phyloP scores from a whole-genome alignment of 2,888 invertebrate genomes.

The Clanis bilineata region DNA sequence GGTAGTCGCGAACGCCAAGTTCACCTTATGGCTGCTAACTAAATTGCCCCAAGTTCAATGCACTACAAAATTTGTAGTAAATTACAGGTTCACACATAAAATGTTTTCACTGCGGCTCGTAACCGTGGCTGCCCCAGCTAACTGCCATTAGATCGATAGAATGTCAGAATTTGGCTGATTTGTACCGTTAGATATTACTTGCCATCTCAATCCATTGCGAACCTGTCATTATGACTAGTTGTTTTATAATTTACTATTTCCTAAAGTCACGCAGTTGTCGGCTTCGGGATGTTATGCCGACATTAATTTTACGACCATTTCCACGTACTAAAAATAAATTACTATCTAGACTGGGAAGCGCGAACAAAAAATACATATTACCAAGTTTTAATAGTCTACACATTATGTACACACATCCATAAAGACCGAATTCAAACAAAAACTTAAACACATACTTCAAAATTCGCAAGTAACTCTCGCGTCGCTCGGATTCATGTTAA shows the following conservation, averaged over 20 bases:
- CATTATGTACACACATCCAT: slow-evolving; percentile 28
- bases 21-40: slow-evolving; percentile 62
- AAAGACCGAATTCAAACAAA: slow-evolving; percentile 40
- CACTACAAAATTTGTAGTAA: slow-evolving; percentile 70
- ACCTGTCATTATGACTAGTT: slow-evolving; percentile 54
- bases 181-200: slow-evolving; percentile 62
- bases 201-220: slow-evolving; percentile 47
- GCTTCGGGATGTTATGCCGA: slow-evolving; percentile 38
- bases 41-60: slow-evolving; percentile 75
- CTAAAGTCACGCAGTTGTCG: slow-evolving; percentile 47
- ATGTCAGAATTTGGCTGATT: slow-evolving; percentile 65
- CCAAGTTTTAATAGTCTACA: slow-evolving; percentile 25
- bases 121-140: slow-evolving; percentile 70
- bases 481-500: slow-evolving; percentile 43
- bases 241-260: slow-evolving; percentile 48
- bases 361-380: slow-evolving; percentile 33
- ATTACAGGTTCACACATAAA: slow-evolving; percentile 77
- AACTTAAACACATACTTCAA: slow-evolving; percentile 29
- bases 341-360: slow-evolving; percentile 22
- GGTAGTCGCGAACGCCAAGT: slow-evolving; percentile 56
- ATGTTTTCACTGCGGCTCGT: slow-evolving; percentile 72
- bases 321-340: slow-evolving; percentile 39
- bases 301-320: slow-evolving; percentile 39
- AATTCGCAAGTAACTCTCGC: slow-evolving; percentile 42
- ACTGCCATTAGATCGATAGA: slow-evolving; percentile 64